Percentiles rank a stretch among this genome's conserved stretches.
These are phyloP conservation scores for Antennarius maculatus DNA, from an alignment of 2,797 vertebrate species.

Conservation along the genomic window DNA sequence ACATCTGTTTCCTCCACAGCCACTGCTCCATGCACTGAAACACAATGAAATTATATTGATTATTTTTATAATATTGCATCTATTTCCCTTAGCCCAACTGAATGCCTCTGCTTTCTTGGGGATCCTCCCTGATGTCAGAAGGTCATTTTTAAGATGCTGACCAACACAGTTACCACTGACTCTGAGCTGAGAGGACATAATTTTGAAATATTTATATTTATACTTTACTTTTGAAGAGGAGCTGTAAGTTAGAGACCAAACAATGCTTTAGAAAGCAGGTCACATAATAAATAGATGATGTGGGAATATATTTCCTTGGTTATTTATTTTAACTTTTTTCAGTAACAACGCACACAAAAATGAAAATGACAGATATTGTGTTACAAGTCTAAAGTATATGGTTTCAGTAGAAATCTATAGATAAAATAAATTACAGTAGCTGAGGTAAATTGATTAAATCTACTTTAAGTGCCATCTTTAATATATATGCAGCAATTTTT, in stretches of 20 bases:
- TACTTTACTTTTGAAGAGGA: not conserved
- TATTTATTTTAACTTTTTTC: slow-evolving; percentile 17
- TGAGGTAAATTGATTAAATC: not conserved
- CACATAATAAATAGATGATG: not conserved
- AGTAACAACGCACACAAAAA: slow-evolving; percentile 7
- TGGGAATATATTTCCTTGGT: not conserved
- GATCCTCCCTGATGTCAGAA: slow-evolving; percentile 36
- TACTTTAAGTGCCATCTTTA: not conserved
- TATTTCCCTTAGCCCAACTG: not conserved
- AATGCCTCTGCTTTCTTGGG: slow-evolving; percentile 34
- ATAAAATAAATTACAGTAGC: not conserved
- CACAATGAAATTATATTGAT: slow-evolving; percentile 40
- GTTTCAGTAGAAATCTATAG: slow-evolving; percentile 2
- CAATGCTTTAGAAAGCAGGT: not conserved
- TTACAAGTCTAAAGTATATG: not conserved
- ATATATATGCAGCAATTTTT: not conserved
- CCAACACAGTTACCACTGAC: slow-evolving; percentile 8
- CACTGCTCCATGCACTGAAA: slow-evolving; percentile 77
- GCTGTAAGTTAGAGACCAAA: not conserved
- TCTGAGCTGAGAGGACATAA: slow-evolving; percentile 9
- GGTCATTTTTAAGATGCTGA: slow-evolving; percentile 50
- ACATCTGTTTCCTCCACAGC: slow-evolving; percentile 70
- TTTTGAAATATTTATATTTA: not conserved
- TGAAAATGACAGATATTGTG: not conserved
- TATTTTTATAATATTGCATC: not conserved